Percentiles rank a stretch among this genome's conserved stretches.
These are phyloP conservation scores for Pseudachorutes palmiensis DNA, from an alignment of 1,140 invertebrate species.

Conservation along the genomic window DNA sequence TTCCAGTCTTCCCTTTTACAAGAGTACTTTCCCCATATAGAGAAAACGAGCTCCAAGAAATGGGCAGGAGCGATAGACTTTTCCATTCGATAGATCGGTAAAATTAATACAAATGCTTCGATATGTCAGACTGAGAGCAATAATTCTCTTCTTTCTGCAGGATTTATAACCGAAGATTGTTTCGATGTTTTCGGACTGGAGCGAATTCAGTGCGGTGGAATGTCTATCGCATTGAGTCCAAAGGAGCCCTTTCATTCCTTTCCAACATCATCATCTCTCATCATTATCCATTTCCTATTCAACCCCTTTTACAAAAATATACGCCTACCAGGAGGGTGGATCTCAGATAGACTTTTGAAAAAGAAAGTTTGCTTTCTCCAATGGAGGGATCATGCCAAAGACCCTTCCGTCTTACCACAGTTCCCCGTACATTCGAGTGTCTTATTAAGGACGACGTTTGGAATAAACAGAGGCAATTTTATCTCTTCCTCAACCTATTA, in stretches of 20 bases:
- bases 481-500: constrained; percentile 10
- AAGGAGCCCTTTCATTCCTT: background rate
- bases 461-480: constrained; percentile 9
- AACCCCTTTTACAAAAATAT: background rate
- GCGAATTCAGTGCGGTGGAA: background rate
- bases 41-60: no score
- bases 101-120: constrained; percentile 12
- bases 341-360: no score
- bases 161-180: constrained; percentile 8
- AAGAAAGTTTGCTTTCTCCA: background rate
- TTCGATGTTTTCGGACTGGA: constrained; percentile 3
- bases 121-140: constrained; percentile 2
- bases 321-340: no score
- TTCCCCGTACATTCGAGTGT: background rate
- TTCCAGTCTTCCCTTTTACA: no score
- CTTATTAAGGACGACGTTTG: constrained; percentile 2
- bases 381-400: background rate
- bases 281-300: background rate
- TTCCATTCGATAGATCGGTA: constrained; percentile 7
- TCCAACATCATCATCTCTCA: constrained; percentile 11
- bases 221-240: background rate
- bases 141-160: background rate
- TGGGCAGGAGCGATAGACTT: no score
- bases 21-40: no score
- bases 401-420: background rate